phyloP scores from a whole-genome alignment of 2,113 vertebrate species.

The Mastomys coucha region DNA sequence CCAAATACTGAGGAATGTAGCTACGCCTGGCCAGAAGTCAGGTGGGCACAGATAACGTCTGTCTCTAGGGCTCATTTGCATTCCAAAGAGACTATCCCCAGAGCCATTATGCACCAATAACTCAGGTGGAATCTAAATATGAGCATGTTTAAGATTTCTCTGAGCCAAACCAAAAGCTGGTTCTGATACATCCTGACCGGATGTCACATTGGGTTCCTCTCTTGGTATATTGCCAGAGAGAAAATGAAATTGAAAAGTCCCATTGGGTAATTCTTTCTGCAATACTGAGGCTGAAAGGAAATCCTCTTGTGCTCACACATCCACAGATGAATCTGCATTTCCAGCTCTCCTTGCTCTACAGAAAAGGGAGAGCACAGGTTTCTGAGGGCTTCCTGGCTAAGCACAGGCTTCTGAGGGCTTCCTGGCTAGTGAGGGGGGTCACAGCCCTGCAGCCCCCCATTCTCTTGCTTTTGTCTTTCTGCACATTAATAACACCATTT shows the following conservation, averaged over 20 bases:
- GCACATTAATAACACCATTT: neutral
- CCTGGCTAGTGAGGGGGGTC: neutral
- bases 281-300: slow-evolving; percentile 31
- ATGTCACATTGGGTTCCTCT: slow-evolving; percentile 33
- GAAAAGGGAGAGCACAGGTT: neutral
- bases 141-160: neutral
- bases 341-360: neutral
- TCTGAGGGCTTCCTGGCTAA: too few relatives aligned
- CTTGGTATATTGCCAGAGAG: slow-evolving; percentile 5
- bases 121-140: neutral
- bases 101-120: neutral
- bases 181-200: neutral
- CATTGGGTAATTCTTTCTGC: slow-evolving; percentile 35
- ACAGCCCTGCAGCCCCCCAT: neutral
- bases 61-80: neutral
- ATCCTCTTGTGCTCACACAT: neutral
- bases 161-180: neutral
- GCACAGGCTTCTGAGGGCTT: too few relatives aligned
- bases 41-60: neutral
- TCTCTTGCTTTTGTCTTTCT: neutral
- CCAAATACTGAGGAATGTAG: neutral
- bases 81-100: neutral
- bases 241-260: slow-evolving; percentile 61
- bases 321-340: neutral
- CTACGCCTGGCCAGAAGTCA: neutral